Evolutionary conservation across 2,113 vertebrate species (phyloP).

Genomic region (Poeciliopsis retropinna): DNA sequence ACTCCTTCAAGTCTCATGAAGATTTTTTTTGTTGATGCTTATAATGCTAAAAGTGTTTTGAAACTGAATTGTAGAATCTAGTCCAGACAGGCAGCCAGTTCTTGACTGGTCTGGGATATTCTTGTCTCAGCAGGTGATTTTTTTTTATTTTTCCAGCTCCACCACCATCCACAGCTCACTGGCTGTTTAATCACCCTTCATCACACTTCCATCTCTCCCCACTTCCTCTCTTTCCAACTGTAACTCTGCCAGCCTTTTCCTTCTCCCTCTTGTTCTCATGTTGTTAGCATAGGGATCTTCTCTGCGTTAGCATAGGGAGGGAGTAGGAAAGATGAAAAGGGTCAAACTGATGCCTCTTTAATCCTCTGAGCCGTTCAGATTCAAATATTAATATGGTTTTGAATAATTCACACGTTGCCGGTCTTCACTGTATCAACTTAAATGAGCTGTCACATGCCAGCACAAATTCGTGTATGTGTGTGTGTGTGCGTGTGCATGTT

Average conservation of each 20-base stretch:
- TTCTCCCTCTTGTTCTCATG: not conserved
- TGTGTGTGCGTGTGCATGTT: not conserved
- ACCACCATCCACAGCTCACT: not conserved
- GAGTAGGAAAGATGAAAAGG: constrained; percentile 37
- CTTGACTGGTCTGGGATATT: not conserved
- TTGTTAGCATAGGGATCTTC: too few species aligned
- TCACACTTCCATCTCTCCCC: not conserved
- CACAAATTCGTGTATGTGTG: not conserved
- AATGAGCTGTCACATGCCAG: constrained; percentile 32
- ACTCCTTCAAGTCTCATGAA: too few species aligned
- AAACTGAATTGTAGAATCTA: too few species aligned
- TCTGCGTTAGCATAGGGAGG: constrained; percentile 7
- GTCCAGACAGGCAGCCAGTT: not conserved
- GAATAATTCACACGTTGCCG: constrained; percentile 60
- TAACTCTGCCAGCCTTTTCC: not conserved
- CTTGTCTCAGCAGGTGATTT: not conserved
- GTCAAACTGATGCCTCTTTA: constrained; percentile 49
- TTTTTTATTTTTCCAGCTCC: not conserved
- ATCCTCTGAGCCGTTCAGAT: constrained; percentile 44
- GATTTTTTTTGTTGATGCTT: too few species aligned
- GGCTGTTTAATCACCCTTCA: not conserved
- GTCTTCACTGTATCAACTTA: constrained; percentile 18
- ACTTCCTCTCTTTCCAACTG: not conserved
- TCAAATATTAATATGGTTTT: constrained; percentile 71
- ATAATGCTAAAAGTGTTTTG: too few species aligned